Evolutionary conservation across 2,888 invertebrate genomes (phyloP), one percentile per base, ranked within the genome.

Genomic region (Cephus nigrinus): DNA sequence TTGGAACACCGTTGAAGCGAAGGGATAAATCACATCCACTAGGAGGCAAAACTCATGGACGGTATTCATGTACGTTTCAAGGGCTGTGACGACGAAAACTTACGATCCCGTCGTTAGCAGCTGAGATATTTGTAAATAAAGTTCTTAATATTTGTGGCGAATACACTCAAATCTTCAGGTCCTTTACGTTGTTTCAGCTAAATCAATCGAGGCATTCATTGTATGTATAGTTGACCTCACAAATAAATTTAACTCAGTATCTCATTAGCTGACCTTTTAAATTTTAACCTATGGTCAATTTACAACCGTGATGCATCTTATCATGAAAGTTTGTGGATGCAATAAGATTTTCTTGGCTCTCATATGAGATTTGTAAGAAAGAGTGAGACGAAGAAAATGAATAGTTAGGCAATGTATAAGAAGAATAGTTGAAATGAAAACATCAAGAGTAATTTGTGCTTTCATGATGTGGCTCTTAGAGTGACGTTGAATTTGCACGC

Each of bases 381-480:
- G 5, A 23, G 40, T 23, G 1, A 40, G 40, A 40, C 0, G 15
- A 23, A 55, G 23, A 23, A 55, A 23, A 9, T 23, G 23, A 55
- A 23, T 23, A 9, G 2, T 9, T 55, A 2, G 23, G 55, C 55
- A 55, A 55, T 23, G 55, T 9, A 55, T 9, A 9, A 55, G 5
- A 23, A 35, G n/a, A 74, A 74, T 74, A 74, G n/a, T 74, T 15
- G 0, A 32, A 23, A n/a, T 55, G 34, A 32, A 35, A 32, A 35
- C 33, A 34, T 74, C 30, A 74, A 74, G 23, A 74, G 74, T 74
- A 34, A 34, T 74, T 74, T 74, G 74, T 74, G 32, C 31, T 71
- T 34, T 71, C 30, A 71, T 30, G 9, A 23, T 3, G 55, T 9
- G 55, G 55, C 55, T 55, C 55, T 23, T 15, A 23, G 55, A 55